phyloP scores from a whole-genome alignment of 2,888 invertebrate species.

The Mamestra brassicae region DNA sequence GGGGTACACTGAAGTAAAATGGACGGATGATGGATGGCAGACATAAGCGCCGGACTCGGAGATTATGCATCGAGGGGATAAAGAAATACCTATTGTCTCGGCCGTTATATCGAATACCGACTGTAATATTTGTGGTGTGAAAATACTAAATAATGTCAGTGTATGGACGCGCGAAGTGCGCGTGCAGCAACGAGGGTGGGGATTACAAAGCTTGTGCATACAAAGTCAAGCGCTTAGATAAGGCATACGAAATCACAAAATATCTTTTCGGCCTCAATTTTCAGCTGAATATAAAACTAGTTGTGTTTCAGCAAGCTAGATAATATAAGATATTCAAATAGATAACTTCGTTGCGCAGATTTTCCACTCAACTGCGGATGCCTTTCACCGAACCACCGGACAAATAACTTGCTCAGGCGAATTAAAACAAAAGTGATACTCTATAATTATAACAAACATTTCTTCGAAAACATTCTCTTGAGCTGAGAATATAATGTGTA shows the following conservation, averaged over 20 bases:
- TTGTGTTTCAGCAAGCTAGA: background rate
- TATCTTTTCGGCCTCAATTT: background rate
- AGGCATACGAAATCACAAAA: background rate
- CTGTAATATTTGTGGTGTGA: background rate
- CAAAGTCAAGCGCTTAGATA: background rate
- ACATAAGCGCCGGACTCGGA: background rate
- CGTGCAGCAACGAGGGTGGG: no score
- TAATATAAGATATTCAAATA: slow-evolving; percentile 6
- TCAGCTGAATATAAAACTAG: background rate
- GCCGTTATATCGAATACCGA: no score
- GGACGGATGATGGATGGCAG: background rate
- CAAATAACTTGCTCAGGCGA: slow-evolving; percentile 7
- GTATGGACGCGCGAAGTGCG: background rate
- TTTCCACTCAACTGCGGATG: slow-evolving; percentile 42
- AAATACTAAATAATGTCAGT: background rate
- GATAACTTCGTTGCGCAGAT: slow-evolving; percentile 8
- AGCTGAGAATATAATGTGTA: slow-evolving; percentile 26
- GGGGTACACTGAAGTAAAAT: background rate
- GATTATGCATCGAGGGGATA: background rate
- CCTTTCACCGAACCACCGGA: slow-evolving; percentile 18
- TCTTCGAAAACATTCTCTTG: slow-evolving; percentile 38
- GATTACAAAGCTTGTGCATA: background rate
- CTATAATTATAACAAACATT: slow-evolving; percentile 32
- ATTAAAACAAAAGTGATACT: slow-evolving; percentile 44
- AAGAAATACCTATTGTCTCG: background rate